Evolutionary conservation across 2,797 vertebrate genomes (phyloP), one percentile per base, ranked within the genome.

Genomic region (Mycteria americana): DNA sequence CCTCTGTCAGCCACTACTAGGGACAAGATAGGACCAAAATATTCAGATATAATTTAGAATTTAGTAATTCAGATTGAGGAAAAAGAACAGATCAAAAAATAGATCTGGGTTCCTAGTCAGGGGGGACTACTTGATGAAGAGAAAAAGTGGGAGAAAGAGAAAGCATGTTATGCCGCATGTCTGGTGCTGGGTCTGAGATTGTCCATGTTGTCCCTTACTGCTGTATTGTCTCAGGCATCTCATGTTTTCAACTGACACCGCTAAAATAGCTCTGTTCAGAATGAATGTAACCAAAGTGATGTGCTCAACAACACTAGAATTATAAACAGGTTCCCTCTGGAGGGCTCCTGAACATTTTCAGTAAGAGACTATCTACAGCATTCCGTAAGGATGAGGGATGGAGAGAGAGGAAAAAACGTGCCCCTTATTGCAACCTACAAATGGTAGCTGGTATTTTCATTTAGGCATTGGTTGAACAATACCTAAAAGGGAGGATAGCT

Each of bases 241-340:
- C 43, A 3, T 23, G 70, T 23, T 43, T n/a, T 43, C 43, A 2
- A 3, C 25, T 15, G 43, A 16, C 13, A 4, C 18, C 13, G 53
- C 27, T 23, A 1, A 51, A 56, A 18, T 18, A 41, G 43, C 54
- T 63, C 73, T 43, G 53, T 3, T 57, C 41, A 30, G 31, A 41
- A 11, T 6, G 7, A 16, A 21, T 12, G 27, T 0, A 4, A 4
- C 22, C 41, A 14, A 60, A 62, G n/a, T 4, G 37, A 39, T 6
- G 23, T 0, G 0, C 41, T 62, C 62, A 25, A 1, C 23, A 41
- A 5, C 39, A 10, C 24, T 37, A 60, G 31, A 53, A 37, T 60
- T 8, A 41, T 3, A 45, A 62, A 78, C 17, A 60, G 25, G 8
- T 6, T 85, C 78, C 64, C 67, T 63, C 56, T 46, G 57, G 18